phyloP scores from a whole-genome alignment of 1,140 invertebrate species.

The Chelonus insularis region DNA sequence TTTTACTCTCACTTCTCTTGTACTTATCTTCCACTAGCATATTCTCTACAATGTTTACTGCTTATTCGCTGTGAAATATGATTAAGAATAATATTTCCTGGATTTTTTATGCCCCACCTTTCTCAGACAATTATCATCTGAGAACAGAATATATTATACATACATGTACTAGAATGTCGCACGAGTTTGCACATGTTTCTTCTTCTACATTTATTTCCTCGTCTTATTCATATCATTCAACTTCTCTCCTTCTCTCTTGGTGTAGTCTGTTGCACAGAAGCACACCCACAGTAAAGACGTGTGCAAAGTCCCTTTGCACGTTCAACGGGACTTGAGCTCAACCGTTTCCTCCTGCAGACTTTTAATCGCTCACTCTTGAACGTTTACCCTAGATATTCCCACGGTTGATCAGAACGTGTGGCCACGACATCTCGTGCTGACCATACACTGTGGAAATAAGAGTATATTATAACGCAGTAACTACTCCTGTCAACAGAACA shows the following conservation, averaged over 20 bases:
- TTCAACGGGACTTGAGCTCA: conserved; percentile 15
- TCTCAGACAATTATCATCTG: neutral
- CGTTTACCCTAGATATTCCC: conserved; percentile 19
- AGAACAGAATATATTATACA: too few species aligned
- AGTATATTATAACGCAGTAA: neutral
- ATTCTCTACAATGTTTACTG: conserved; percentile 33
- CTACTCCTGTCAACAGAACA: too few species aligned
- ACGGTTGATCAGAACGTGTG: conserved; percentile 22
- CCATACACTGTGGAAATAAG: neutral
- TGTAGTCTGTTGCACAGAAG: conserved; percentile 8
- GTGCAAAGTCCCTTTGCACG: conserved; percentile 11
- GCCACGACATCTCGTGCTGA: conserved; percentile 12
- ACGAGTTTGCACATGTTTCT: conserved; percentile 10
- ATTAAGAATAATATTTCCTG: conserved; percentile 26
- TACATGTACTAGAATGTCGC: conserved; percentile 10
- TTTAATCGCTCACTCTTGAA: neutral
- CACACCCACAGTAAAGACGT: conserved; percentile 8
- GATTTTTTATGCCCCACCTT: neutral
- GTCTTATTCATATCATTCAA: neutral
- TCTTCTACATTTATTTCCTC: neutral
- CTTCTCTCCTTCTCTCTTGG: neutral
- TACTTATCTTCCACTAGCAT: conserved; percentile 11
- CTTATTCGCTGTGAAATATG: conserved; percentile 31
- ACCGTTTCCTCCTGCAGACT: conserved; percentile 4
- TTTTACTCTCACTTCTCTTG: neutral